These are phyloP conservation scores for Sebastiscus tertius DNA, from an alignment of 2,797 vertebrate genomes.

Conservation along the genomic window DNA sequence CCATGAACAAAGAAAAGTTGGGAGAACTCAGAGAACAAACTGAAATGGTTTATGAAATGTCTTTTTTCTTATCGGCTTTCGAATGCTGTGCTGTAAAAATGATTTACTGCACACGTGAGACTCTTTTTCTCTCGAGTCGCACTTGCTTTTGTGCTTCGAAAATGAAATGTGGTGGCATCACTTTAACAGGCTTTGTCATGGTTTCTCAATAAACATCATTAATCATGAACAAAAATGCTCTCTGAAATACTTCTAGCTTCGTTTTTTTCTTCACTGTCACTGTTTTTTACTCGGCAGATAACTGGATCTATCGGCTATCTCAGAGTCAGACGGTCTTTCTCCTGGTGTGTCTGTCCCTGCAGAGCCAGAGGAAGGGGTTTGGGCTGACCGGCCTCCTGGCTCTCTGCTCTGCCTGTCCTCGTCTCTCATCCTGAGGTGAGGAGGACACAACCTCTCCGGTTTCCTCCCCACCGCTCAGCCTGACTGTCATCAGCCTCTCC, in stretches of 20 bases:
- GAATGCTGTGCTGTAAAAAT: neutral
- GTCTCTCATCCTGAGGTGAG: constrained; percentile 51
- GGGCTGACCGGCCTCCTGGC: constrained; percentile 65
- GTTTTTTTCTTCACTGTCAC: neutral
- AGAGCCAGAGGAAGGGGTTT: constrained; percentile 77
- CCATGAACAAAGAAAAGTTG: neutral
- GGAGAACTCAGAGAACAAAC: neutral
- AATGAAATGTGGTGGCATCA: neutral
- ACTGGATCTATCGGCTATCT: neutral
- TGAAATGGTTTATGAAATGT: neutral
- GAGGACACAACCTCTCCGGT: neutral
- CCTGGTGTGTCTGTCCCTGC: constrained; percentile 77
- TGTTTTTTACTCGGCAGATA: neutral
- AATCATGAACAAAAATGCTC: neutral
- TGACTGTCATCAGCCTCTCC: constrained; percentile 72
- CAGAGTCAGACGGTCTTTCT: constrained; percentile 82
- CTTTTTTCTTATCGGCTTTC: neutral
- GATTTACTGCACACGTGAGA: neutral
- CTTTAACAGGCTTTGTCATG: neutral
- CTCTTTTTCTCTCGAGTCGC: neutral
- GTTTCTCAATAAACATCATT: neutral
- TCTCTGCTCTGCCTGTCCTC: constrained; percentile 71
- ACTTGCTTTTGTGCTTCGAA: neutral
- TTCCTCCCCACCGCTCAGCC: constrained; percentile 15
- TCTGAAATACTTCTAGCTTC: neutral